Evolutionary conservation across 2,113 vertebrate species (phyloP), one percentile per base, ranked within the genome.

Genomic region (Ariopsis seemanni): DNA sequence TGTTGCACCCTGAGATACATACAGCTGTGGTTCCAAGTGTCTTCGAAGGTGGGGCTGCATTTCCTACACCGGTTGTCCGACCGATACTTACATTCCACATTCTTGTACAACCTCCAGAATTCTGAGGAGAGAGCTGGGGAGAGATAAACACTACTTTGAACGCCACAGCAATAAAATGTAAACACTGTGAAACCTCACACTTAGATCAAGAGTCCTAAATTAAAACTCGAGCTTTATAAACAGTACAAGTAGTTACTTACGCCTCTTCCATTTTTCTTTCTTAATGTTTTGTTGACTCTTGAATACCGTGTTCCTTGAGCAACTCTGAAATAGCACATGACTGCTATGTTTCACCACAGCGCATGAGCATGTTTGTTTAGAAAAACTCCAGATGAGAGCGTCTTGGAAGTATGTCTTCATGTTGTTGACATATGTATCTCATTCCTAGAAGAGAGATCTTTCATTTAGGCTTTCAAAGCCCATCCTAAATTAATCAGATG

Each of bases 1-100:
- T 92, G 93, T 93, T 92, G 92, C 87, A n/a, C 89, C 86, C 88
- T 80, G 14, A 63, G 81, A 72, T 71, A 55, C 85, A 25, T 82
- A 79, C 77, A 84, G 78, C 84, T 85, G 85, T 85, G 82, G 27
- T 72, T 81, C 83, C 82, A 67, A 87, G 72, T 15, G 20, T 81
- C 84, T 89, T 77, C 20, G 10, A 80, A 87, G 91, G 88, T 63
- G 83, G 81, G 88, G 91, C 85, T 83, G 83, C 81, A 83, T 86
- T 89, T 91, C 67, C 86, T n/a, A 50, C 85, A 91, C 81, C 90
- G 88, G 91, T 90, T 89, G 90, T 90, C 89, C 86, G 74, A 55
- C 71, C 85, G 74, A 69, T 81, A 87, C 79, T 12, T 60, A 72
- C 89, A 90, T 92, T 90, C 89, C 91, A 82, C 90, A 90, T 91